Evolutionary conservation across 1,140 invertebrate species (phyloP).

Genomic region (Scaptomyza pallida): DNA sequence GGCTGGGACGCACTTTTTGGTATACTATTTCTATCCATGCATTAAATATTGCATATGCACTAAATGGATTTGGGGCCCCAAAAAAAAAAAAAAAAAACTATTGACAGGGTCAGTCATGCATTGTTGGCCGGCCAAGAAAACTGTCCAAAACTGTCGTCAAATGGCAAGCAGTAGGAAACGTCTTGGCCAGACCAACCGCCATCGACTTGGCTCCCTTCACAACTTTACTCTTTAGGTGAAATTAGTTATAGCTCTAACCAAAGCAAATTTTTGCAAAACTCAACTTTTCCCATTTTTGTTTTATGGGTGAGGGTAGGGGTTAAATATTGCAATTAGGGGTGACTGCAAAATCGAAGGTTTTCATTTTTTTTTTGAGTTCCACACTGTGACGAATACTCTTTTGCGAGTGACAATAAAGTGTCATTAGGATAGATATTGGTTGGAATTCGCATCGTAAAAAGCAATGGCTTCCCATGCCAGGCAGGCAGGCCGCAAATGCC

Average conservation of each 20-base stretch:
- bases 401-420: constrained; percentile 48
- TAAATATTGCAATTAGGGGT: constrained; percentile 34
- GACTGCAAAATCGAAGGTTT: constrained; percentile 28
- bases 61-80: constrained; percentile 67
- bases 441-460: constrained; percentile 64
- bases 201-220: not conserved
- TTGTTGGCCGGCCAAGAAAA: constrained; percentile 77
- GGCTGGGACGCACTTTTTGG: constrained; percentile 66
- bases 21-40: constrained; percentile 56
- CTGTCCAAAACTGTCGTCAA: constrained; percentile 68
- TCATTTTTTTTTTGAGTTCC: constrained; percentile 1
- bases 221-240: constrained; percentile 22
- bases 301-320: constrained; percentile 2
- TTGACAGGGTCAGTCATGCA: constrained; percentile 81
- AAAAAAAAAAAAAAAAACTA: too few relatives aligned
- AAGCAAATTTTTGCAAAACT: constrained; percentile 10
- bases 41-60: constrained; percentile 77
- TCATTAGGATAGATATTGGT: constrained; percentile 72
- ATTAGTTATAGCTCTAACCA: constrained; percentile 5
- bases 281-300: not conserved
- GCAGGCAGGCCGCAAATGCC: constrained; percentile 58
- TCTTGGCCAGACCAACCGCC: constrained; percentile 13
- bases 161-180: constrained; percentile 35
- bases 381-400: constrained; percentile 67
- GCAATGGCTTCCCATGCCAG: too few relatives aligned